Base-by-base conservation (phyloP, 2,888 invertebrate genomes). In the Erannis defoliaria region DNA sequence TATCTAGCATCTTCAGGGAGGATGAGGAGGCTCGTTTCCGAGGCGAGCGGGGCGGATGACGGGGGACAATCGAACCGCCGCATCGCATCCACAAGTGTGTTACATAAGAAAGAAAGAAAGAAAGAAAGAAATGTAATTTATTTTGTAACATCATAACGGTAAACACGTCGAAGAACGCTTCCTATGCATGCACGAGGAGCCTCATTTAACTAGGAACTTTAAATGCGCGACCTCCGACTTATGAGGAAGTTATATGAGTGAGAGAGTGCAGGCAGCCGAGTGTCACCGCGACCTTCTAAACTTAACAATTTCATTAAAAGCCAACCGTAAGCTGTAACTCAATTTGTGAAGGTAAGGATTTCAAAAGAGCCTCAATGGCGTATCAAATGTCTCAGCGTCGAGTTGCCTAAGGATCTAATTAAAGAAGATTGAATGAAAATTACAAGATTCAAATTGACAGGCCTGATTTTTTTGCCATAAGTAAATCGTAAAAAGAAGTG, bases 161-260 rank as follows among this genome's bases (percentile, higher is more conserved):
- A 63, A 49, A 23, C 21, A n/a, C 37, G 53, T 18, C 50, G 26
- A 23, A 31, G 58, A 59, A 31, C 45, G 31, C 38, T 51, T 45
- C 37, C 31, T 46, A 45, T 40, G 51, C 45, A 46, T n/a, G 43
- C 42, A 21, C n/a, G 37, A 26, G 37, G 26, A 26, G 14, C 5
- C 46, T 53, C 46, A n/a, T 21, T 42, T n/a, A 33, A 40, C 33
- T 33, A 48, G 21, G 21, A 9, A 38, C 23, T 46, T 42, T 46
- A 26, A 26, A 26, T 26, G 46, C 55, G 38, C 54, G 58, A 56
- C 63, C 65, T 63, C 57, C 42, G 40, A 29, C 16, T 29, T 37
- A 46, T 38, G 18, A 64, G 63, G 62, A 64, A 66, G 51, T 62
- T 48, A 21, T 38, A 59, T n/a, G n/a, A n/a, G n/a, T n/a, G 55